A percentile compares a stretch with the other conserved stretches of the same genome.
Conservation (phyloP, 1,140 invertebrate species). For the Halictus rubicundus region DNA sequence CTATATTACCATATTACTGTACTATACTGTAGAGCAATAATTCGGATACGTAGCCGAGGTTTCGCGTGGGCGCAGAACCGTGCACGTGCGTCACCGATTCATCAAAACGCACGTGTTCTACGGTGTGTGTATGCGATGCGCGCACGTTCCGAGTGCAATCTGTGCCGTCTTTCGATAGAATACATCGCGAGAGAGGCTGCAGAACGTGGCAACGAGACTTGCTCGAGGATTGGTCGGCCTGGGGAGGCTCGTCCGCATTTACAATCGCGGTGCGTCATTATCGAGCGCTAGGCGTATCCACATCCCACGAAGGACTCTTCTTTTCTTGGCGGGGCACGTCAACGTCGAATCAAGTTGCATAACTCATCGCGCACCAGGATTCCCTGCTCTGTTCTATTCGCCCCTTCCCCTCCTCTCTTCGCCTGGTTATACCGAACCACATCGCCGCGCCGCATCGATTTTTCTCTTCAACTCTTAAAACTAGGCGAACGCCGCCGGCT, state of each 20-base stretch:
- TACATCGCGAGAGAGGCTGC: conserved; percentile 7
- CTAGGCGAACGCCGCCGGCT: too few relatives aligned
- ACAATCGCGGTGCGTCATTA: conserved; percentile 9
- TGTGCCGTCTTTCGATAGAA: not conserved
- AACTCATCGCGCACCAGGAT: not conserved
- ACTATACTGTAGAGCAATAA: too few relatives aligned
- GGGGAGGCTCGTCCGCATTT: conserved; percentile 40
- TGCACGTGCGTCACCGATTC: not conserved
- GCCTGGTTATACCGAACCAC: too few relatives aligned
- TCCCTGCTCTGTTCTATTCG: not conserved
- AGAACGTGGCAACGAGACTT: not conserved
- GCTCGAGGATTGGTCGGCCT: conserved; percentile 23
- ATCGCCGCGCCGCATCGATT: too few relatives aligned
- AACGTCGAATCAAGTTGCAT: not conserved
- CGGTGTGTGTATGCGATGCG: not conserved
- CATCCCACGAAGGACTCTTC: not conserved
- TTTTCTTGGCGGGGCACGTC: not conserved
- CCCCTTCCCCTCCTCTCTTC: too few relatives aligned
- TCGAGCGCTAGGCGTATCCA: conserved; percentile 11
- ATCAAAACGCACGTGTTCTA: not conserved
- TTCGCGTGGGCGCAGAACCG: too few relatives aligned
- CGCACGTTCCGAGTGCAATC: not conserved
- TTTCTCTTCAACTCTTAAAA: too few relatives aligned
- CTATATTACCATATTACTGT: too few relatives aligned
- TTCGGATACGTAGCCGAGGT: too few relatives aligned